Percentiles rank a stretch among this genome's conserved stretches.
phyloP scores from a whole-genome alignment of 2,888 invertebrate species.

The Hydropsyche betteni region DNA sequence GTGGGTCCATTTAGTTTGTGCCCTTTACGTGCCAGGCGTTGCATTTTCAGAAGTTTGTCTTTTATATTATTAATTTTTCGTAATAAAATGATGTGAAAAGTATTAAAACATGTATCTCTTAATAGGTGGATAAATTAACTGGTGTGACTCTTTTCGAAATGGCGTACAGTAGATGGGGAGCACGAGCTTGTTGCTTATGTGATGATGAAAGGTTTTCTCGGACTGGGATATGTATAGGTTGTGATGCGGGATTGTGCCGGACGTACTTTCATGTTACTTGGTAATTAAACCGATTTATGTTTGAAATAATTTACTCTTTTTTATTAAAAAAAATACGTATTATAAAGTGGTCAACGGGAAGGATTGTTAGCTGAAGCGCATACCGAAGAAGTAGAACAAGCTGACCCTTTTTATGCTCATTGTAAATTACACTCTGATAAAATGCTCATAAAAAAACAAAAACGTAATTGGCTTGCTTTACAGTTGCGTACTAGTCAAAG shows the following conservation, averaged over 20 bases:
- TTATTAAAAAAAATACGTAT: neutral
- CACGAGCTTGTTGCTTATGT: conserved; percentile 90
- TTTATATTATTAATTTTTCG: neutral
- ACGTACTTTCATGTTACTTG: conserved; percentile 98
- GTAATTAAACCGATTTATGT: conserved; percentile 60
- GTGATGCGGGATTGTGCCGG: conserved; percentile 98
- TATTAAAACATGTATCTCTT: too few relatives aligned
- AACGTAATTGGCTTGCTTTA: conserved; percentile 86
- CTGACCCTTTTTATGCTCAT: conserved; percentile 97
- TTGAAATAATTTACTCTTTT: neutral
- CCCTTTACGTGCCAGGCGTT: conserved; percentile 96
- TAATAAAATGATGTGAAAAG: conserved; percentile 16
- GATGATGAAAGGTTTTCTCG: conserved; percentile 85
- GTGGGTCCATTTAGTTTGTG: conserved; percentile 98
- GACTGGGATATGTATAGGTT: conserved; percentile 95
- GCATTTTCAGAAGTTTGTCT: conserved; percentile 88
- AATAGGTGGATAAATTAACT: conserved; percentile 80
- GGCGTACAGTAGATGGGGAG: conserved; percentile 97
- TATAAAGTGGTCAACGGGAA: conserved; percentile 85
- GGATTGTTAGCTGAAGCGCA: conserved; percentile 93
- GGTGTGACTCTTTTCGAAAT: conserved; percentile 96
- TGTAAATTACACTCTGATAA: conserved; percentile 96
- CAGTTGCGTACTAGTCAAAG: conserved; percentile 81
- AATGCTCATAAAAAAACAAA: conserved; percentile 79
- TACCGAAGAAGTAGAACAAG: conserved; percentile 88